Conservation (phyloP, 1,140 invertebrate genomes). For the Copidosoma floridanum region DNA sequence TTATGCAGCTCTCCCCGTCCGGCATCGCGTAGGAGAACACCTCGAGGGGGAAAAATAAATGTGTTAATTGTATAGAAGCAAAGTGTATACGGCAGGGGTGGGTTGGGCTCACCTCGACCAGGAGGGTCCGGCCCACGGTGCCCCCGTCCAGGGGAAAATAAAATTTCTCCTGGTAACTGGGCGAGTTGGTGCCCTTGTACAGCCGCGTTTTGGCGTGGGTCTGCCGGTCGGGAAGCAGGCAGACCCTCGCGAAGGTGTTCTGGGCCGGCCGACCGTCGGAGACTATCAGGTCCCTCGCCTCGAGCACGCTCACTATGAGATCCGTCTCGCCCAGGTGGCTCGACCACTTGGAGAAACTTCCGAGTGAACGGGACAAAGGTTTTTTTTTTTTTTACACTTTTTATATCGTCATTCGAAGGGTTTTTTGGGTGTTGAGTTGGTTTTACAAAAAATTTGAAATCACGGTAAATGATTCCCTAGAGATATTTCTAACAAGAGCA, state of each 20-base stretch:
- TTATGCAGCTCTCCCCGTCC: not conserved
- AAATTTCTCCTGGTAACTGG: slow-evolving; percentile 74
- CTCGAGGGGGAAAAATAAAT: slow-evolving; percentile 23
- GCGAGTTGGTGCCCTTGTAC: slow-evolving; percentile 65
- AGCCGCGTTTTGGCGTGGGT: slow-evolving; percentile 74
- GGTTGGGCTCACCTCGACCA: slow-evolving; percentile 42
- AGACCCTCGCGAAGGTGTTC: slow-evolving; percentile 74
- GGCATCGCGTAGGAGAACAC: slow-evolving; percentile 44
- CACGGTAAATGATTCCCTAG: too few relatives aligned
- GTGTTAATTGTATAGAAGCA: not conserved
- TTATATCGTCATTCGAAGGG: too few relatives aligned
- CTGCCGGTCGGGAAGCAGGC: slow-evolving; percentile 70
- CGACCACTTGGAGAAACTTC: slow-evolving; percentile 9
- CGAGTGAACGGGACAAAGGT: too few relatives aligned
- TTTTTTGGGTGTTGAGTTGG: too few relatives aligned
- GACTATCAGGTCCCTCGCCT: slow-evolving; percentile 70
- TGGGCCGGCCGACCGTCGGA: slow-evolving; percentile 63
- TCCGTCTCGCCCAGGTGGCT: slow-evolving; percentile 61
- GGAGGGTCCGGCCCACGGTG: slow-evolving; percentile 42
- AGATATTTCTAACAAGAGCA: too few relatives aligned
- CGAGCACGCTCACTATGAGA: slow-evolving; percentile 71
- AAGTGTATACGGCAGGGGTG: not conserved
- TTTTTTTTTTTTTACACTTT: too few relatives aligned
- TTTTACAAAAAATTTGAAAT: too few relatives aligned
- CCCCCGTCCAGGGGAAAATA: slow-evolving; percentile 64